phyloP scores from a whole-genome alignment of 92 coral and sea anemone genomes.

The Pocillopora meandrina region DNA sequence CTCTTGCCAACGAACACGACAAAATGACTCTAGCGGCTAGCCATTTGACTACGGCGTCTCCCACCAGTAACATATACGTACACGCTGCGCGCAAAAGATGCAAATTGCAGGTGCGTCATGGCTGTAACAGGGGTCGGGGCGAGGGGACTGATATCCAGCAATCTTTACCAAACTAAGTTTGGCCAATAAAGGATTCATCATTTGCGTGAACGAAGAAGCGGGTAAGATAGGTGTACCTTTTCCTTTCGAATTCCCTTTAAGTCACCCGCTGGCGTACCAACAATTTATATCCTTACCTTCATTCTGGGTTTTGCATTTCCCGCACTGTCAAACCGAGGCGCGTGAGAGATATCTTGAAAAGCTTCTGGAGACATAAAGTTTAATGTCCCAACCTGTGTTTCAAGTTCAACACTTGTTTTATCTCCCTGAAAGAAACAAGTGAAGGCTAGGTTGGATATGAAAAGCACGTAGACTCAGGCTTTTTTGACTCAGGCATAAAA shows the following conservation, averaged over 20 bases:
- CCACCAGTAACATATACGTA: no score
- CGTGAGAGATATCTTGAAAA: constrained; percentile 83
- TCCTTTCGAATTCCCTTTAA: no score
- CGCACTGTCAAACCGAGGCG: constrained; percentile 39
- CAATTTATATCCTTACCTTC: constrained; percentile 61
- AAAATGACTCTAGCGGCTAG: no score
- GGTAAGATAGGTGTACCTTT: no score
- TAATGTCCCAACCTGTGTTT: constrained; percentile 92
- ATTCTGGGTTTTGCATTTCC: constrained; percentile 78
- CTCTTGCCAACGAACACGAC: no score
- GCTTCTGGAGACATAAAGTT: constrained; percentile 99
- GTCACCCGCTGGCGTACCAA: neutral
- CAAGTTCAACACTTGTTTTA: constrained; percentile 92
- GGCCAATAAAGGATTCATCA: no score
- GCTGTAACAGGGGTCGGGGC: neutral
- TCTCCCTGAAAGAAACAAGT: constrained; percentile 62
- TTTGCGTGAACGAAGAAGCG: no score
- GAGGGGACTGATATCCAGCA: neutral
- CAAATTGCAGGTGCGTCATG: no score
- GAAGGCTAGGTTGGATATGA: neutral
- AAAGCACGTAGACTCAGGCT: neutral
- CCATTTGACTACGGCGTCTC: no score
- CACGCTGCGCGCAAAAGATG: no score
- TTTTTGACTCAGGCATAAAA: no score
- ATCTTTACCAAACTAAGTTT: no score